Evolutionary conservation across 2,113 vertebrate genomes (phyloP), one percentile per base, ranked within the genome.

Genomic region (Xerus inauris): DNA sequence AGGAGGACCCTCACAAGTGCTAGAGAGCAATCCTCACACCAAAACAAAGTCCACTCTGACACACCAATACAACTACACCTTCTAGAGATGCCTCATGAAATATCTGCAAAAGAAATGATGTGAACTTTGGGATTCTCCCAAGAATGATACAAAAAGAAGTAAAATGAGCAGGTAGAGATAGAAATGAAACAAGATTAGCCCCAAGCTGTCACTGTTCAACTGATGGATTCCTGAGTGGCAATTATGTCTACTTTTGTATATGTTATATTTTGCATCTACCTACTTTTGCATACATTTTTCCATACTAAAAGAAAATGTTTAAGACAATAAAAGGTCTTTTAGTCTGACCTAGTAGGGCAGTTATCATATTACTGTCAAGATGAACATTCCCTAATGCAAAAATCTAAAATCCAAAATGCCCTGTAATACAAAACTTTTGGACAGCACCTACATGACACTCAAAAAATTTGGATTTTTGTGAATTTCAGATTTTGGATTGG

Each of bases 91-190:
- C 3, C 51, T 5, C 5, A 11, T 67, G 24, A 96, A 91, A 51
- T 82, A 91, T 16, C 13, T 86, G 9, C 42, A 42, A n/a, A 73
- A 19, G 38, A 71, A 82, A 92, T 47, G 54, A 75, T 26, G 71
- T 2, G 12, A 94, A 79, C 16, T 30, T 72, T 94, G 47, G 24
- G 26, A 83, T 92, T 90, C 62, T 87, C 30, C 30, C 38, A 77
- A 59, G n/a, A 97, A 79, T 35, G 89, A 86, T n/a, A 83, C 2
- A 65, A 49, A 77, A 80, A 91, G 40, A 91, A 76, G 8, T 28
- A 38, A 94, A 91, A 32, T 49, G 2, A 13, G 26, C 3, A 79
- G 72, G 24, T 0, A 86, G 59, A 16, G 38, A 59, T 8, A 42
- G 28, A 45, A 17, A 54, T 54, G 30, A 89, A 87, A 83, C 32